These are phyloP conservation scores for Dermatemys mawii DNA, from an alignment of 2,113 vertebrate genomes.

Conservation along the genomic window DNA sequence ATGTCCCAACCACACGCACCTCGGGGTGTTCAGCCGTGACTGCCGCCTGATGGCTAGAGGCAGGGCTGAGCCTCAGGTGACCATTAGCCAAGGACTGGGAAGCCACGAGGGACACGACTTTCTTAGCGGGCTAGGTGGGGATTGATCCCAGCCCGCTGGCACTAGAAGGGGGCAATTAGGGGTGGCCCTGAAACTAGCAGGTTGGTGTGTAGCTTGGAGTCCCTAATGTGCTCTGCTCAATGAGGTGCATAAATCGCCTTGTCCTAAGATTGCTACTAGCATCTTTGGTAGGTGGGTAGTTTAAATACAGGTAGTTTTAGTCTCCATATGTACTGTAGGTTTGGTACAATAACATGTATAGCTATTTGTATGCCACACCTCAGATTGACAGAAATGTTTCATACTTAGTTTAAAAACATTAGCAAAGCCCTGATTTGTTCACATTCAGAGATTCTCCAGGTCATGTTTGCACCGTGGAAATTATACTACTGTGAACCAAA, in stretches of 20 bases:
- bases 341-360: not conserved
- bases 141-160: not conserved
- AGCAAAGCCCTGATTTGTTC: not conserved
- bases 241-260: not conserved
- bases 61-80: too few relatives aligned
- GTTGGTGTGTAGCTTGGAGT: not conserved
- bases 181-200: not conserved
- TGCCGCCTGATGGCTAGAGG: too few relatives aligned
- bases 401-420: not conserved
- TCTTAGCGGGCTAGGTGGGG: rapidly evolving
- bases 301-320: not conserved
- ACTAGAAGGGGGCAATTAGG: not conserved
- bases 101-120: rapidly evolving
- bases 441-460: not conserved
- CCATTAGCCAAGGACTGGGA: not conserved
- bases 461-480: not conserved
- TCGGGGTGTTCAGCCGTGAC: too few relatives aligned
- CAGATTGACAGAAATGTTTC: not conserved
- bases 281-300: not conserved
- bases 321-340: not conserved
- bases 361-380: not conserved
- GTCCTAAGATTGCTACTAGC: not conserved
- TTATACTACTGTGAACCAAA: not conserved
- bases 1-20: too few relatives aligned
- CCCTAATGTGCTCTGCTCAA: not conserved